Percentiles rank a stretch among this genome's conserved stretches.
These are phyloP conservation scores for Sylvietta virens DNA, from an alignment of 2,113 vertebrate species.

Conservation along the genomic window DNA sequence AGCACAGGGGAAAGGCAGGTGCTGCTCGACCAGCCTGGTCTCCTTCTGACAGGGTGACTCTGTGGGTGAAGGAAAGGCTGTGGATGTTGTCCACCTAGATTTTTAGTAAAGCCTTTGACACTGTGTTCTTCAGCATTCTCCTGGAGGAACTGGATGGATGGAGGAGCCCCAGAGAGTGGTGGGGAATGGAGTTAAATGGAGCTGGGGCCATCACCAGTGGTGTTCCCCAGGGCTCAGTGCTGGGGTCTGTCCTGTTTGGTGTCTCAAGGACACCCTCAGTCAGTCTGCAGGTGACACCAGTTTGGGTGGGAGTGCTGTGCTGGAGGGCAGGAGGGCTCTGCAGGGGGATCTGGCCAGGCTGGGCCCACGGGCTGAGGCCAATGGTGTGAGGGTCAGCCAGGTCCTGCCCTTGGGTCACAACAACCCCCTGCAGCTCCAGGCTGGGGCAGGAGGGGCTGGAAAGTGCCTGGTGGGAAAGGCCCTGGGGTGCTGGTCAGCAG, in stretches of 20 bases:
- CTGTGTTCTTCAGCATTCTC: not conserved
- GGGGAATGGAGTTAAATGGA: not conserved
- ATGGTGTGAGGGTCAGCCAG: rapidly evolving
- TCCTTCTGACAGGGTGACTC: not conserved
- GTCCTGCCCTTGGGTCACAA: not conserved
- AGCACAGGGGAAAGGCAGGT: not conserved
- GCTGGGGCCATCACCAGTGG: not conserved
- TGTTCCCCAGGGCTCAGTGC: not conserved
- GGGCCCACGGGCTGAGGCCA: not conserved
- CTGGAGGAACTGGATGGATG: not conserved
- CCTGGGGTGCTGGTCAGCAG: not conserved
- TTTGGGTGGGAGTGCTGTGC: not conserved
- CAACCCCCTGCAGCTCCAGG: not conserved
- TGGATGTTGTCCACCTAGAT: not conserved
- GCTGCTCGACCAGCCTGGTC: not conserved
- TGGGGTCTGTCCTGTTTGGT: not conserved
- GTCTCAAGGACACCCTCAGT: not conserved
- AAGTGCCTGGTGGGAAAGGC: not conserved
- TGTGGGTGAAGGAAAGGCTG: not conserved
- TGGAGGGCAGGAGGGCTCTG: not conserved
- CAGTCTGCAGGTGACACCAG: not conserved
- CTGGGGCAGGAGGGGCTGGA: not conserved
- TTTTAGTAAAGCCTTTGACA: not conserved
- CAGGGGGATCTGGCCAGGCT: not conserved
- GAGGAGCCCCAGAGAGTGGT: rapidly evolving